These are phyloP conservation scores for Limnephilus marmoratus DNA, from an alignment of 2,888 invertebrate species.

Conservation along the genomic window DNA sequence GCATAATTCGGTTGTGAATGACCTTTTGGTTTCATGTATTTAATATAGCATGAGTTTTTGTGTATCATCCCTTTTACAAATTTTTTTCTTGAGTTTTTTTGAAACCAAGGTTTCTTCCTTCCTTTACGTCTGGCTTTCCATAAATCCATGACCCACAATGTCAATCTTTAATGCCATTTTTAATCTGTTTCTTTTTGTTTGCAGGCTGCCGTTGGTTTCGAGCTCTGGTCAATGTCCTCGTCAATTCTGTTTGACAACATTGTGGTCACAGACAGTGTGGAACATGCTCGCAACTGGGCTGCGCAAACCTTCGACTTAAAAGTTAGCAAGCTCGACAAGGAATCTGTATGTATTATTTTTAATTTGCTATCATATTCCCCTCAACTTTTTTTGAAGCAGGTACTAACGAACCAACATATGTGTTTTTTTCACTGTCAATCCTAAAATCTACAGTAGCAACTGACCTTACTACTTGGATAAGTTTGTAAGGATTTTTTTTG, in stretches of 20 bases:
- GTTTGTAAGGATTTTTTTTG: too few species aligned
- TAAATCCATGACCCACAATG: too few species aligned
- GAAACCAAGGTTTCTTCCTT: too few species aligned
- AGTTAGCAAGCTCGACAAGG: conserved; percentile 86
- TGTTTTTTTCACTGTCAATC: background rate
- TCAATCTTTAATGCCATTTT: background rate
- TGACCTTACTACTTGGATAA: too few species aligned
- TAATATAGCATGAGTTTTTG: too few species aligned
- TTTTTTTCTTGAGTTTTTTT: too few species aligned
- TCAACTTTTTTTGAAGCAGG: background rate
- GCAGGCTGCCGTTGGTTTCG: conserved; percentile 95
- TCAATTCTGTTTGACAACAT: conserved; percentile 97
- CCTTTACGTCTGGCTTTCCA: too few species aligned
- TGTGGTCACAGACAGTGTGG: conserved; percentile 89
- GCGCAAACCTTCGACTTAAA: conserved; percentile 91
- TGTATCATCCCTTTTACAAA: too few species aligned
- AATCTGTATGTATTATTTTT: conserved; percentile 81
- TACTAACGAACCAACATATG: background rate
- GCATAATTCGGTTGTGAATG: too few species aligned
- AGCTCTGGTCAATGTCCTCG: conserved; percentile 99
- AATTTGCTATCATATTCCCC: background rate
- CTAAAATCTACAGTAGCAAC: background rate
- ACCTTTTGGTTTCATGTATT: too few species aligned
- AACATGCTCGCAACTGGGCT: conserved; percentile 88
- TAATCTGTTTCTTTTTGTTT: conserved; percentile 64